Evolutionary conservation across 2,113 vertebrate species (phyloP).

Genomic region (Petaurus breviceps): DNA sequence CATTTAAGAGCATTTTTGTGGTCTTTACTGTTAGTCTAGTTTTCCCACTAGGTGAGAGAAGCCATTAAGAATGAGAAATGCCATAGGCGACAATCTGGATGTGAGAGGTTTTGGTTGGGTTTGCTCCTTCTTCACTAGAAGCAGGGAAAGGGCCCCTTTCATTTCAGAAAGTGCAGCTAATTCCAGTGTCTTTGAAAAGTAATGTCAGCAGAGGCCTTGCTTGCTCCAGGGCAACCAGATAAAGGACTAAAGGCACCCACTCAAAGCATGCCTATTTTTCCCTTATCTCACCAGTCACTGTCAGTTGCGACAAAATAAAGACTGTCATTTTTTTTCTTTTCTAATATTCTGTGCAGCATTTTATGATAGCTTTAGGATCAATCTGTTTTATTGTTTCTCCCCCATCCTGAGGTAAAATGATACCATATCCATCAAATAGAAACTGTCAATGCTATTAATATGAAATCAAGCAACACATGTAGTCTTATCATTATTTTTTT

Average conservation of each 20-base stretch:
- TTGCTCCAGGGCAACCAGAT: background rate
- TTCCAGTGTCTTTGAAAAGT: constrained; percentile 23
- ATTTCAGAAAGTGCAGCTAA: background rate
- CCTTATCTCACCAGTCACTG: background rate
- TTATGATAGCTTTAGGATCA: constrained; percentile 42
- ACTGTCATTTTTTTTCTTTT: background rate
- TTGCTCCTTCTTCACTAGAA: background rate
- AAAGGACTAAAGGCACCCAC: background rate
- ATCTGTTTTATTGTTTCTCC: constrained; percentile 48
- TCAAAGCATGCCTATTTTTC: constrained; percentile 11
- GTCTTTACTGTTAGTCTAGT: background rate
- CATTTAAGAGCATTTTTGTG: background rate
- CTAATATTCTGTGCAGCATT: constrained; percentile 39
- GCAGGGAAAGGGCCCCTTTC: constrained; percentile 17
- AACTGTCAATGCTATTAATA: constrained; percentile 66
- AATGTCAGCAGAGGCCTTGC: background rate
- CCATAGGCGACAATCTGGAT: background rate
- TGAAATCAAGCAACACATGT: constrained; percentile 39
- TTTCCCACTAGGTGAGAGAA: background rate
- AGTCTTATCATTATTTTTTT: constrained; percentile 37
- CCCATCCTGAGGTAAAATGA: constrained; percentile 22
- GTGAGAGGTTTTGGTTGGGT: background rate
- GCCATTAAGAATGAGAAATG: background rate
- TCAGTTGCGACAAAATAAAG: background rate
- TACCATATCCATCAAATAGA: constrained; percentile 36